Conservation (phyloP, 2,888 invertebrate species). For the Odontothrips loti region DNA sequence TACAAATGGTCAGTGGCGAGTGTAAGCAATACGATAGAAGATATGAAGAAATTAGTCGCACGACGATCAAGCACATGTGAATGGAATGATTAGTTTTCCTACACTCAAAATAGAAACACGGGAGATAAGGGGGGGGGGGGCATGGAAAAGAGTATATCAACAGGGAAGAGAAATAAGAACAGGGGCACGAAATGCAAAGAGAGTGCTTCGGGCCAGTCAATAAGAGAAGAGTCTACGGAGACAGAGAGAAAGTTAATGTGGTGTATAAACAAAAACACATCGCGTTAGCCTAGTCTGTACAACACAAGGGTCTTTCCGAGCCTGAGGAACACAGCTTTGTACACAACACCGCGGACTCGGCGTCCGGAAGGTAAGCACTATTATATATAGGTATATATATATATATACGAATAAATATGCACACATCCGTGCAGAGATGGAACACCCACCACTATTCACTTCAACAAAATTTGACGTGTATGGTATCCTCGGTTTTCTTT, state of each 20-base stretch:
- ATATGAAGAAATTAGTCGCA: background rate
- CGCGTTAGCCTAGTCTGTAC: constrained; percentile 15
- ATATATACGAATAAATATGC: background rate
- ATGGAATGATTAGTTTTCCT: background rate
- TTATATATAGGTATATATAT: background rate
- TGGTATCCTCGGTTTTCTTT: background rate
- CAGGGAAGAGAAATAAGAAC: background rate
- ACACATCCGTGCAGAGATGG: background rate
- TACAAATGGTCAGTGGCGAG: background rate
- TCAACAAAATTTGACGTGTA: too few relatives aligned
- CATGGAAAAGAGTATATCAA: background rate
- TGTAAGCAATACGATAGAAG: background rate
- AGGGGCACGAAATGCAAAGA: background rate
- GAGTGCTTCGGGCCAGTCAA: background rate
- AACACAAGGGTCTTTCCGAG: background rate
- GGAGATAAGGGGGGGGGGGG: background rate
- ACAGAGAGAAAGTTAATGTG: constrained; percentile 7
- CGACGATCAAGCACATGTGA: background rate
- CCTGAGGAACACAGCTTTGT: background rate
- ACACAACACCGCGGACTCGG: background rate
- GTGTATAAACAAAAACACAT: constrained; percentile 7
- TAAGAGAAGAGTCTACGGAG: background rate
- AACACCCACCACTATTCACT: constrained; percentile 9
- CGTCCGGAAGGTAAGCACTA: background rate
- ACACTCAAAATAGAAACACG: background rate